Evolutionary conservation across 2,888 invertebrate species (phyloP), one percentile per base, ranked within the genome.

Genomic region (Petrolisthes cinctipes): DNA sequence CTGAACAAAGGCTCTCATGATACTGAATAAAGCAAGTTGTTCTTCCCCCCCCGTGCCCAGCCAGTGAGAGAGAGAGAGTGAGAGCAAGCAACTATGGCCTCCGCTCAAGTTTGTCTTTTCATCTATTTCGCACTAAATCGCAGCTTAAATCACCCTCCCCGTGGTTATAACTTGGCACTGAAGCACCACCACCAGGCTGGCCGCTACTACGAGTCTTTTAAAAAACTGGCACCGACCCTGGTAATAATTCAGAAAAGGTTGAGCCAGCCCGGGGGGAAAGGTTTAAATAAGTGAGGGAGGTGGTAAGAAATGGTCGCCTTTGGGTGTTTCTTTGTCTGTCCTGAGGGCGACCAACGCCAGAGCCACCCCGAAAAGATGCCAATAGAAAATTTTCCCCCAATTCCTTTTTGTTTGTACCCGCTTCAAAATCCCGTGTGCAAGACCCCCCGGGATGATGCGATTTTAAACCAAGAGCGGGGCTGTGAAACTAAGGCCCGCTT

Each of bases 291-390:
- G 79, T 20, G 71, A 79, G 71, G 57, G 57, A 56, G 56, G 68
- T 54, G 73, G 83, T 66, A 83, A 87, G 83, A 83, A 83, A 87
- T 83, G 83, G 80, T 51, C 79, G 83, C 86, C 86, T 87, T 83
- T 87, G 79, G 83, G 71, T 73, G 83, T 83, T 87, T 87, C 86
- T 87, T 87, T 87, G 86, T 85, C 85, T 79, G 85, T 86, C 83
- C 83, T 75, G 37, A 78, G 54, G 86, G 78, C 71, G 82, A 57
- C 86, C 53, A 73, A 56, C 71, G 68, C 81, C 57, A 20, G n/a
- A n/a, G 51, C 86, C 71, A 73, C 78, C 76, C 78, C 2, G 6
- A 78, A 2, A 78, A 86, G 86, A 86, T 86, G 86, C 86, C 86
- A 86, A 61, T 17, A 9, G 61, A 61, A 61, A 61, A 61, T 14